Conservation (phyloP, 2,888 invertebrate genomes). For the Deroplatys truncata region DNA sequence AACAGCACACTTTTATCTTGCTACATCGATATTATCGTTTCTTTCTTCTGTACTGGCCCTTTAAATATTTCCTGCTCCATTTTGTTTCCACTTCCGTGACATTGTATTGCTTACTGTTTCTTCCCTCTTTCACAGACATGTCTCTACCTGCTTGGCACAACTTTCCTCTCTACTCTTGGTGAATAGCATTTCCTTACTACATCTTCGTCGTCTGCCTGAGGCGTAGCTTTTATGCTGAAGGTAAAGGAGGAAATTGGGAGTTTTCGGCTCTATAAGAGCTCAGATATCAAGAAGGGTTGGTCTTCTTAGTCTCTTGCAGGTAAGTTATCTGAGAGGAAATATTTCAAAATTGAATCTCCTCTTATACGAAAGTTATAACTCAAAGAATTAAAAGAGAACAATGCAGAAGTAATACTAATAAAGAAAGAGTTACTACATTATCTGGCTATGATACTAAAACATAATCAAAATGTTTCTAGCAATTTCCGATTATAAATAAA, state of each 20-base stretch:
- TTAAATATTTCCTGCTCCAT: neutral
- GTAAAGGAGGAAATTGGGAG: neutral
- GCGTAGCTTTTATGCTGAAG: neutral
- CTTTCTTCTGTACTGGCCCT: no score
- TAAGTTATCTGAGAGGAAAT: neutral
- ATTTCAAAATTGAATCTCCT: neutral
- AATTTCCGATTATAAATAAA: no score
- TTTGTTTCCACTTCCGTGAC: neutral
- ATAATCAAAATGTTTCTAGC: no score
- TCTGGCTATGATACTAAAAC: no score
- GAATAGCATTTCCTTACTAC: neutral
- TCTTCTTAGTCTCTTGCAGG: neutral
- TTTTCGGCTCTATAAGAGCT: neutral
- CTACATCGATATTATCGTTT: no score
- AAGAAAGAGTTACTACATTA: no score
- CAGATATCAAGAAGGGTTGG: neutral
- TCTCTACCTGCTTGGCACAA: neutral
- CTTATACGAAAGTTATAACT: no score
- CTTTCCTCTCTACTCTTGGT: neutral
- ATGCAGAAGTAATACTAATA: no score
- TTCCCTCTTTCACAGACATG: neutral
- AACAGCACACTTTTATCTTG: no score
- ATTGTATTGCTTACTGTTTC: neutral
- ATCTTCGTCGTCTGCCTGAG: neutral
- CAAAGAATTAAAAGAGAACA: no score